phyloP scores from a whole-genome alignment of 2,888 invertebrate species.

The Megalurothrips usitatus region DNA sequence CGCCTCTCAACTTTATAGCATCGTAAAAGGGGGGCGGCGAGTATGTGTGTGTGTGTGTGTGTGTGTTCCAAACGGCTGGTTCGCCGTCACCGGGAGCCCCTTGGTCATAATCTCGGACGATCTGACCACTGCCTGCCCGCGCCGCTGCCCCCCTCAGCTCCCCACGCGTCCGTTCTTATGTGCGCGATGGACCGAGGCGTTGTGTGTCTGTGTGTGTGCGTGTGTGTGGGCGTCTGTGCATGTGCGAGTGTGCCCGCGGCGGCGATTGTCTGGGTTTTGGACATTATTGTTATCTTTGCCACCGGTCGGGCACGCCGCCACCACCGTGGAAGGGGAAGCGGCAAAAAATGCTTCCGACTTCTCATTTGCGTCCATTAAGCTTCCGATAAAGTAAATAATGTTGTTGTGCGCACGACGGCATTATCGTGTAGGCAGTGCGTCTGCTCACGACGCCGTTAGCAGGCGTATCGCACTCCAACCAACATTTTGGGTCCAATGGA shows the following conservation, averaged over 20 bases:
- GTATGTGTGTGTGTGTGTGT: background rate
- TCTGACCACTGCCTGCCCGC: background rate
- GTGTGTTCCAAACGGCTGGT: slow-evolving; percentile 21
- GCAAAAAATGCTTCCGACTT: background rate
- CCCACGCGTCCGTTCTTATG: background rate
- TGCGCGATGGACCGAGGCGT: background rate
- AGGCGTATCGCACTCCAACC: no score
- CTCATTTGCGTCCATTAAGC: slow-evolving; percentile 17
- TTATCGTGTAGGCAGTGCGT: no score
- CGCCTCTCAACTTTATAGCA: slow-evolving; percentile 15
- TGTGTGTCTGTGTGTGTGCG: no score
- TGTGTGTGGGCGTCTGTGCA: no score
- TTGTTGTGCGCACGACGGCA: background rate
- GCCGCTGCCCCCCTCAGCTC: background rate
- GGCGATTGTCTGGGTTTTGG: slow-evolving; percentile 4
- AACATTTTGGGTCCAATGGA: no score
- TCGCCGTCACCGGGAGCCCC: slow-evolving; percentile 25
- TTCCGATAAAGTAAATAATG: slow-evolving; percentile 7
- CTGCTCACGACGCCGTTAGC: no score
- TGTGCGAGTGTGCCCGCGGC: background rate
- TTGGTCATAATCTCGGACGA: slow-evolving; percentile 25
- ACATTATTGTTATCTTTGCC: background rate
- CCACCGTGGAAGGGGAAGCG: background rate
- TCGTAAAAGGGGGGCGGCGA: background rate
- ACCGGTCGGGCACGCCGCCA: slow-evolving; percentile 3